phyloP scores from a whole-genome alignment of 2,888 invertebrate genomes.

The Drosophila prostipennis region DNA sequence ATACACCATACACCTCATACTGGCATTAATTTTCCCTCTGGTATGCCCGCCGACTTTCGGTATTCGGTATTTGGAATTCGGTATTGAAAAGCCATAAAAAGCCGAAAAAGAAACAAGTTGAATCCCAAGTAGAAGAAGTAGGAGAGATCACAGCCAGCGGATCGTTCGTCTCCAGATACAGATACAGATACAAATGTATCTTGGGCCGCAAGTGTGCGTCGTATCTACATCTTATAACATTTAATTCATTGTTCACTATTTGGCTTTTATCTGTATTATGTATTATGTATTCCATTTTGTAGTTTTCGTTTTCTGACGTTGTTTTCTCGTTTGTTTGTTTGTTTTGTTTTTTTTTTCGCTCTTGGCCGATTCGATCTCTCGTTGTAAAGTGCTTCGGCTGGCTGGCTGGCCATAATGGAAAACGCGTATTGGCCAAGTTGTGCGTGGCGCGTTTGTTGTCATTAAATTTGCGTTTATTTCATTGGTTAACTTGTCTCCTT shows the following conservation, averaged over 20 bases:
- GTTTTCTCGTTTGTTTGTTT: conserved; percentile 7
- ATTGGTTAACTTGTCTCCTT: conserved; percentile 76
- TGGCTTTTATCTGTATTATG: conserved; percentile 54
- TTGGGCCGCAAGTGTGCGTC: conserved; percentile 9
- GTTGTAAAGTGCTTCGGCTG: conserved; percentile 54
- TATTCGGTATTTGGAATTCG: conserved; percentile 26
- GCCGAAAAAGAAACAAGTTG: conserved; percentile 21
- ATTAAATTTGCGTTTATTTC: conserved; percentile 80
- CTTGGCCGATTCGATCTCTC: conserved; percentile 31
- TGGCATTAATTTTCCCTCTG: conserved; percentile 51
- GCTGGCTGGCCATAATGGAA: conserved; percentile 49
- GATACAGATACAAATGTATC: conserved; percentile 23
- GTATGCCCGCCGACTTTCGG: conserved; percentile 43
- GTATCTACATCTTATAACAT: conserved; percentile 53
- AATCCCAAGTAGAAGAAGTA: conserved; percentile 4
- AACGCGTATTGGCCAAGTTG: conserved; percentile 75
- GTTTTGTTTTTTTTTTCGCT: conserved; percentile 15
- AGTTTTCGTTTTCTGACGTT: conserved; percentile 57
- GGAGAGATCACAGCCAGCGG: conserved; percentile 45
- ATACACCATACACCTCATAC: conserved; percentile 32
- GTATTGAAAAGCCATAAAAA: conserved; percentile 49
- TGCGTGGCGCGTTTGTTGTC: conserved; percentile 69
- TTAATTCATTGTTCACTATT: conserved; percentile 54
- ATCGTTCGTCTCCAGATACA: conserved; percentile 21
- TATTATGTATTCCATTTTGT: conserved; percentile 62